phyloP scores from a whole-genome alignment of 2,888 invertebrate genomes.

The Corythucha ciliata region DNA sequence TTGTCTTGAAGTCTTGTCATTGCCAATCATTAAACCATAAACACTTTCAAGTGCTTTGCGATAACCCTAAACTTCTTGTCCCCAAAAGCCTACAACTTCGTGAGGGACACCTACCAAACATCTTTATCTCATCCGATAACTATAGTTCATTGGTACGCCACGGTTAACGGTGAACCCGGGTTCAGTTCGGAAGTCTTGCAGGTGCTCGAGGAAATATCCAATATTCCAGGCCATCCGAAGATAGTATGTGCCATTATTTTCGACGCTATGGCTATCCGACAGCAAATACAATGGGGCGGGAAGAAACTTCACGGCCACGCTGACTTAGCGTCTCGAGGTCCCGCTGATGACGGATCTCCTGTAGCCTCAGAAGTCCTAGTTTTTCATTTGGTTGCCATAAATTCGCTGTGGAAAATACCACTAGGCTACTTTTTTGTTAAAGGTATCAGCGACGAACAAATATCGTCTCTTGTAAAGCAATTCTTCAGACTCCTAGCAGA shows the following conservation, averaged over 20 bases:
- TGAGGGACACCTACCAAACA: slow-evolving; percentile 10
- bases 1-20: no score
- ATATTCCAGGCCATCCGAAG: not conserved
- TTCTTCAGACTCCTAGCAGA: slow-evolving; percentile 22
- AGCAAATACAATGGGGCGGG: slow-evolving; percentile 18
- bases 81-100: slow-evolving; percentile 16
- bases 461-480: slow-evolving; percentile 20
- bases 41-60: no score
- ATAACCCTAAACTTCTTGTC: slow-evolving; percentile 15
- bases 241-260: slow-evolving; percentile 20
- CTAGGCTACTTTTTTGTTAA: slow-evolving; percentile 24
- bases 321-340: slow-evolving; percentile 18
- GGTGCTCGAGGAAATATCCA: slow-evolving; percentile 17
- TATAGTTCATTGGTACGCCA: slow-evolving; percentile 5
- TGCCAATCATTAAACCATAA: no score
- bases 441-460: slow-evolving; percentile 23
- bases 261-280: slow-evolving; percentile 18
- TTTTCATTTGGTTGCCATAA: slow-evolving; percentile 20
- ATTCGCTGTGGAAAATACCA: slow-evolving; percentile 23
- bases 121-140: slow-evolving; percentile 16
- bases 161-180: slow-evolving; percentile 20
- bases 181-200: slow-evolving; percentile 14
- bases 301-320: slow-evolving; percentile 22
- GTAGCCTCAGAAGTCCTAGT: slow-evolving; percentile 25
- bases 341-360: slow-evolving; percentile 22